These are phyloP conservation scores for Mionectes macconnelli DNA, from an alignment of 2,113 vertebrate genomes.

Conservation along the genomic window DNA sequence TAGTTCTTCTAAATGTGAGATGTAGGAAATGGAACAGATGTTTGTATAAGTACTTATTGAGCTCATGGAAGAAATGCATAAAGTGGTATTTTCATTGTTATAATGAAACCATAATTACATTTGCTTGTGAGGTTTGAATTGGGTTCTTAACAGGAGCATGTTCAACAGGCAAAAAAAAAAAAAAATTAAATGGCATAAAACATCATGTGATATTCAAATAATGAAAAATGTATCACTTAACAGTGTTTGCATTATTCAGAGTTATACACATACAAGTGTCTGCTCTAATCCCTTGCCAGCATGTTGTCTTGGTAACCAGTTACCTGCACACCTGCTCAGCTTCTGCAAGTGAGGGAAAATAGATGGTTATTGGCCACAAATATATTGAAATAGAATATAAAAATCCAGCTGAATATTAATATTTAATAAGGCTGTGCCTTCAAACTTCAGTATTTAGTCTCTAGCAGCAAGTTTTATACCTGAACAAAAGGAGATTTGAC, in stretches of 20 bases:
- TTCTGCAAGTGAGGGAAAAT: slow-evolving; percentile 68
- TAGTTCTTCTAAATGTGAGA: slow-evolving; percentile 66
- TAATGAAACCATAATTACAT: slow-evolving; percentile 71
- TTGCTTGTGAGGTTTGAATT: slow-evolving; percentile 64
- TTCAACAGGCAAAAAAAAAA: slow-evolving; percentile 61
- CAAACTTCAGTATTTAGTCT: slow-evolving; percentile 60
- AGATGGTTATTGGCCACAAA: slow-evolving; percentile 73
- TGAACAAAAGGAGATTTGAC: slow-evolving; percentile 51
- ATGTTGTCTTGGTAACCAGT: slow-evolving; percentile 83
- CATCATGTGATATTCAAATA: slow-evolving; percentile 70
- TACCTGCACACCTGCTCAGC: slow-evolving; percentile 81
- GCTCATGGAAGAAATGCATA: slow-evolving; percentile 40
- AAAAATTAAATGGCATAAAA: slow-evolving; percentile 52
- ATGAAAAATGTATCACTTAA: slow-evolving; percentile 83
- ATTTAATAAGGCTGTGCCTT: slow-evolving; percentile 74
- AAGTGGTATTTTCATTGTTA: slow-evolving; percentile 71
- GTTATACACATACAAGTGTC: slow-evolving; percentile 76
- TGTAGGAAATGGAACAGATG: slow-evolving; percentile 69
- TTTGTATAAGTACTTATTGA: slow-evolving; percentile 60
- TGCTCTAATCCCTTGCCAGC: slow-evolving; percentile 79
- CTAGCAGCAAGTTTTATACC: slow-evolving; percentile 53
- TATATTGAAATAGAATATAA: slow-evolving; percentile 75
- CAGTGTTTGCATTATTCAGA: slow-evolving; percentile 83
- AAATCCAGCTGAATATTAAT: slow-evolving; percentile 76
- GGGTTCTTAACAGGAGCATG: slow-evolving; percentile 66